phyloP scores from a whole-genome alignment of 2,888 invertebrate species.

The Rhaphigaster nebulosa region DNA sequence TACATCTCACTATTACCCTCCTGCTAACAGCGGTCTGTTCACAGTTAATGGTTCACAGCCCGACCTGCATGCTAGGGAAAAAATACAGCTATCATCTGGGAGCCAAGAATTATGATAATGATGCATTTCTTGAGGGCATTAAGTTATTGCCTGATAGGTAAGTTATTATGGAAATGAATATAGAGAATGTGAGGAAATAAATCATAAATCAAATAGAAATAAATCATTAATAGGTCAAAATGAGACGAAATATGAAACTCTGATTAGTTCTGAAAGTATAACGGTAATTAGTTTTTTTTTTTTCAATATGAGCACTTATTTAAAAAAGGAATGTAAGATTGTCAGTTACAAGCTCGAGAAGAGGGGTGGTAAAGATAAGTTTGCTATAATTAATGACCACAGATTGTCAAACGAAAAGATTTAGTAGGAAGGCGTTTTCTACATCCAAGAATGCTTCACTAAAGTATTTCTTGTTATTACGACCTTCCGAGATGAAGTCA shows the following conservation, averaged over 20 bases:
- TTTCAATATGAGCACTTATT: too few relatives aligned
- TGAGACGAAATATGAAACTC: background rate
- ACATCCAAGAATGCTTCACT: too few relatives aligned
- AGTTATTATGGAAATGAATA: background rate
- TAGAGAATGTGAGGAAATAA: background rate
- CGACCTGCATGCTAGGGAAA: background rate
- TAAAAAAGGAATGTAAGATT: too few relatives aligned
- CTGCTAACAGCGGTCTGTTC: background rate
- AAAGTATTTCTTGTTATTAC: too few relatives aligned
- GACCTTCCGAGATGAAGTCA: too few relatives aligned
- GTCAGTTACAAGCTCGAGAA: too few relatives aligned
- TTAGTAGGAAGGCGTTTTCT: too few relatives aligned
- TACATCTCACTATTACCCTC: conserved; percentile 17
- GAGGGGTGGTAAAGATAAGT: too few relatives aligned
- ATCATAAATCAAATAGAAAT: background rate
- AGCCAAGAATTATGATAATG: background rate
- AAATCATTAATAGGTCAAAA: background rate
- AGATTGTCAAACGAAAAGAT: too few relatives aligned
- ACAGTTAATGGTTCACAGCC: background rate
- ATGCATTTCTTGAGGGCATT: background rate
- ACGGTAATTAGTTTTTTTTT: too few relatives aligned
- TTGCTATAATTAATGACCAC: too few relatives aligned
- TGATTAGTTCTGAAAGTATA: too few relatives aligned
- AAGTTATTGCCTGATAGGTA: background rate
- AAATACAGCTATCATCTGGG: conserved; percentile 3